These are phyloP conservation scores for Mamestra brassicae DNA, from an alignment of 2,888 invertebrate genomes.

Conservation along the genomic window DNA sequence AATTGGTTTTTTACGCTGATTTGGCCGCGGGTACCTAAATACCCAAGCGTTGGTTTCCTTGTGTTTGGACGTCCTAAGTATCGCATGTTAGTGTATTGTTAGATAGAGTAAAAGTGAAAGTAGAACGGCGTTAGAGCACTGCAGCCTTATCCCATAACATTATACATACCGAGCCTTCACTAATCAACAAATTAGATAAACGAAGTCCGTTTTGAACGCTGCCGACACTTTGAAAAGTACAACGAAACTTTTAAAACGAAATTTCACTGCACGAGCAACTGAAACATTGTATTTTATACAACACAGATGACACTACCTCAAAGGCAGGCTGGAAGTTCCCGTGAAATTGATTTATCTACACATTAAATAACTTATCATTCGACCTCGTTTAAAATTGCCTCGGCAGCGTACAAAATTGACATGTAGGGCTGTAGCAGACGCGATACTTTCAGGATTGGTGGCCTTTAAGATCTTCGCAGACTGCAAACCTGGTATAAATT, in stretches of 20 bases:
- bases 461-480: no score
- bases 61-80: slow-evolving; percentile 46
- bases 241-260: slow-evolving; percentile 53
- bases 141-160: slow-evolving; percentile 47
- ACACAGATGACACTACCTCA: slow-evolving; percentile 19
- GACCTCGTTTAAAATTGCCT: neutral
- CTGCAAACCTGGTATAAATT: neutral
- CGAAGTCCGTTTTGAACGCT: slow-evolving; percentile 48
- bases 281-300: slow-evolving; percentile 55
- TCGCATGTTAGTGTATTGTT: slow-evolving; percentile 27
- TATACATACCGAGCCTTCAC: slow-evolving; percentile 53
- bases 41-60: neutral
- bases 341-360: slow-evolving; percentile 35
- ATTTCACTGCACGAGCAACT: slow-evolving; percentile 35
- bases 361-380: slow-evolving; percentile 27
- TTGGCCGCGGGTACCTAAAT: neutral
- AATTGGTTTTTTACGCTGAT: neutral
- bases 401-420: slow-evolving; percentile 49
- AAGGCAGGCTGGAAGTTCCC: neutral
- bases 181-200: slow-evolving; percentile 53
- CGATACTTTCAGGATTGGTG: neutral
- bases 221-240: slow-evolving; percentile 38
- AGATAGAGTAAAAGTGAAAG: slow-evolving; percentile 24
- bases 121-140: slow-evolving; percentile 34
- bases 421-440: neutral